Evolutionary conservation across 2,797 vertebrate species (phyloP).

Genomic region (Erethizon dorsatum): DNA sequence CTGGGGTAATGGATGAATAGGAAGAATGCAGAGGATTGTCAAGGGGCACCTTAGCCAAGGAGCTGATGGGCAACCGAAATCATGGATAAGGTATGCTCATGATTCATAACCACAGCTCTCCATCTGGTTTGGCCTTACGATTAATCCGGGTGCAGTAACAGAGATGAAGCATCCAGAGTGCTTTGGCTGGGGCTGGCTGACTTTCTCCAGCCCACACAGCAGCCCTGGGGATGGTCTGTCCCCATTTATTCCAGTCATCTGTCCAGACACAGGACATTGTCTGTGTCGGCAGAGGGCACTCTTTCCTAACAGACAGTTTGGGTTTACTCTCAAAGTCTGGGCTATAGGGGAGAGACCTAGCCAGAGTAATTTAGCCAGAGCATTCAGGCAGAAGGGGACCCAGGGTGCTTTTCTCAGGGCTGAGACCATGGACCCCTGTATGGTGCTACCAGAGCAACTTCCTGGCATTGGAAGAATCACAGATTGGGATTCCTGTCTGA

Average conservation of each 20-base stretch:
- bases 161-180: background rate
- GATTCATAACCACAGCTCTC: background rate
- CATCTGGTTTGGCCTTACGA: background rate
- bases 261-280: background rate
- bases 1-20: too few relatives aligned
- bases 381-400: too few relatives aligned
- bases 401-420: background rate
- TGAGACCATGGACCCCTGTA: too few relatives aligned
- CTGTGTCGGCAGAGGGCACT: constrained; percentile 47
- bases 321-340: background rate
- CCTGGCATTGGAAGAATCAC: background rate
- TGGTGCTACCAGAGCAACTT: background rate
- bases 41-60: background rate
- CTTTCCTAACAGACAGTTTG: background rate
- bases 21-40: background rate
- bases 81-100: background rate
- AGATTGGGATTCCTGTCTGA: background rate
- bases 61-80: background rate
- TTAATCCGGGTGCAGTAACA: background rate
- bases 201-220: background rate
- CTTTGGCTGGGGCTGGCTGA: background rate
- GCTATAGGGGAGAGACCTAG: background rate
- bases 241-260: background rate
- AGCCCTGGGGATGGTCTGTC: too few relatives aligned
- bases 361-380: background rate